These are phyloP conservation scores for Coturnix japonica DNA, from an alignment of 2,113 vertebrate genomes.

Conservation along the genomic window DNA sequence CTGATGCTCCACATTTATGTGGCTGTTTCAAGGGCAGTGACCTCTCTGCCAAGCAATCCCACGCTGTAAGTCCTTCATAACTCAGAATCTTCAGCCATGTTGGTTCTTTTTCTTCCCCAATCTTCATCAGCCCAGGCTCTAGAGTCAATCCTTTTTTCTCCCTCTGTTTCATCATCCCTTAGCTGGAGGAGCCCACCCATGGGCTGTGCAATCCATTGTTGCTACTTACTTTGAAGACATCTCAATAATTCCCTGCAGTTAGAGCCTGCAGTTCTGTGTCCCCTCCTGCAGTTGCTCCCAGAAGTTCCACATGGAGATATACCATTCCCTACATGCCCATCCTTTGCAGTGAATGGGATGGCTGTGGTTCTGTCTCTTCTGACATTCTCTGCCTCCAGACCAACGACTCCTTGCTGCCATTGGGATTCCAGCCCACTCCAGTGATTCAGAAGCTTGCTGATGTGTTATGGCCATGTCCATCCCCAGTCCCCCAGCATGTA, in stretches of 20 bases:
- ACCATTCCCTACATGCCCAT: accelerated
- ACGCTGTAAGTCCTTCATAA: not conserved
- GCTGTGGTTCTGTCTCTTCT: not conserved
- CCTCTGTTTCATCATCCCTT: not conserved
- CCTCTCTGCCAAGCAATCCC: not conserved
- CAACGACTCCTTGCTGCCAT: not conserved
- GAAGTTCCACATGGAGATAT: not conserved
- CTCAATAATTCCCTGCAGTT: not conserved
- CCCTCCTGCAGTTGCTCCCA: not conserved
- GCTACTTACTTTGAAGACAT: not conserved
- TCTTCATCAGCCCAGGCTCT: not conserved
- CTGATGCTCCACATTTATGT: accelerated
- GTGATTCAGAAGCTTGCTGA: not conserved
- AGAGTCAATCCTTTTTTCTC: not conserved
- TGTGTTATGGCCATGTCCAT: not conserved
- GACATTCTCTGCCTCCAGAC: not conserved
- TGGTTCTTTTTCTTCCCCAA: not conserved
- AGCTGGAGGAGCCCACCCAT: not conserved
- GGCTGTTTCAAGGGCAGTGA: not conserved
- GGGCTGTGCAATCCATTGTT: not conserved
- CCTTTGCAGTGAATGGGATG: not conserved
- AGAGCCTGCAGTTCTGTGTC: not conserved
- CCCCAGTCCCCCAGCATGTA: not conserved
- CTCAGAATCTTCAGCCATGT: not conserved
- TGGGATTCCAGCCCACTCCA: not conserved